These are phyloP conservation scores for Microplitis manilae DNA, from an alignment of 2,888 invertebrate species.

Conservation along the genomic window DNA sequence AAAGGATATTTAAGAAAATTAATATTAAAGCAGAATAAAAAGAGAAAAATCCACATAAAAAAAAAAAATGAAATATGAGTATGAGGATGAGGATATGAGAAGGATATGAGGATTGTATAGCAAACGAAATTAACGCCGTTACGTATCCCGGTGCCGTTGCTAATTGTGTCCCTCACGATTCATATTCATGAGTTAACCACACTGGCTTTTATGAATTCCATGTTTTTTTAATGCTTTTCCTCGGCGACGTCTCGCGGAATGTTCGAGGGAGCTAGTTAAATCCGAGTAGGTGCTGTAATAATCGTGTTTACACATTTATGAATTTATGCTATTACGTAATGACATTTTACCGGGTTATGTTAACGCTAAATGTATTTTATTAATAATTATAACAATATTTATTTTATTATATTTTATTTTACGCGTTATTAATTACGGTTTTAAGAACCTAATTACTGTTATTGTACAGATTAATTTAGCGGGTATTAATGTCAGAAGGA, in stretches of 20 bases:
- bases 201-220: slow-evolving; percentile 52
- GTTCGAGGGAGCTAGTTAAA: slow-evolving; percentile 25
- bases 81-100: not conserved
- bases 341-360: not conserved
- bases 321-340: slow-evolving; percentile 18
- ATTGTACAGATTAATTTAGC: too few species aligned
- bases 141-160: slow-evolving; percentile 34
- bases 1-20: not conserved
- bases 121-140: slow-evolving; percentile 34
- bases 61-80: not conserved
- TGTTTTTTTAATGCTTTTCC: slow-evolving; percentile 50
- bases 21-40: not conserved
- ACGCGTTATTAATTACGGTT: not conserved
- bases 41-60: not conserved
- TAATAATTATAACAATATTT: not conserved
- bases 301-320: slow-evolving; percentile 31
- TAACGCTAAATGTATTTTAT: not conserved
- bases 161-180: slow-evolving; percentile 50
- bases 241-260: slow-evolving; percentile 34
- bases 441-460: not conserved
- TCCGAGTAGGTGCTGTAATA: slow-evolving; percentile 17
- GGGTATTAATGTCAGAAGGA: too few species aligned
- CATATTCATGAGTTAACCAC: slow-evolving; percentile 54
- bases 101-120: not conserved
- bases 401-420: not conserved